Evolutionary conservation across 2,888 invertebrate genomes (phyloP).

Genomic region (Euclidia mi): DNA sequence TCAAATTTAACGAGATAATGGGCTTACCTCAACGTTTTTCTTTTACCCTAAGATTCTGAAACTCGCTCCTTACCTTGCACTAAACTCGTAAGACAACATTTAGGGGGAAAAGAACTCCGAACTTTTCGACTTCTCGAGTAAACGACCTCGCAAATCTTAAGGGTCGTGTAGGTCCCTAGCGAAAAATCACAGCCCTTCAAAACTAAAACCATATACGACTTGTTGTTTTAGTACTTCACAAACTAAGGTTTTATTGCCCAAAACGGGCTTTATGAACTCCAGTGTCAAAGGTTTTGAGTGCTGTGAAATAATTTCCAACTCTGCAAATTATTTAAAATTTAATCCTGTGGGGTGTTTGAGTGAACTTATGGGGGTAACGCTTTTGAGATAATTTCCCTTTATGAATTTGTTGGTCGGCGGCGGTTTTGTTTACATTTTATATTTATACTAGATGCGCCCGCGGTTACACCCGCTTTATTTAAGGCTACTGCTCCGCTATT

Average conservation of each 20-base stretch:
- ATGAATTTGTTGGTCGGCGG: too few species aligned
- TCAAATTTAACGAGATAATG: slow-evolving; percentile 7
- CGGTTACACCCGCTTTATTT: too few species aligned
- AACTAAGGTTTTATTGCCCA: slow-evolving; percentile 28
- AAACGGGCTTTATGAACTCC: slow-evolving; percentile 15
- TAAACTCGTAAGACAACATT: slow-evolving; percentile 25
- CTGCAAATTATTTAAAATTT: neutral
- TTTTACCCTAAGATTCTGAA: slow-evolving; percentile 6
- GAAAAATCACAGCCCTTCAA: slow-evolving; percentile 27
- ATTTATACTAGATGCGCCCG: too few species aligned
- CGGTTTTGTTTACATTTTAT: too few species aligned
- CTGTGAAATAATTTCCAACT: slow-evolving; percentile 4
- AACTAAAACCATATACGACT: slow-evolving; percentile 22
- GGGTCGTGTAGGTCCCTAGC: slow-evolving; percentile 18
- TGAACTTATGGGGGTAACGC: neutral
- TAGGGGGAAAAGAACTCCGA: slow-evolving; percentile 18
- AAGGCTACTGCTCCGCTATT: too few species aligned
- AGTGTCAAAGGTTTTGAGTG: slow-evolving; percentile 11
- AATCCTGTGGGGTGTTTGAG: neutral
- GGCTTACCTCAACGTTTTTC: slow-evolving; percentile 11
- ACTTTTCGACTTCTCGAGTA: slow-evolving; percentile 16
- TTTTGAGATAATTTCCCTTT: too few species aligned
- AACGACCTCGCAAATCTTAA: slow-evolving; percentile 22
- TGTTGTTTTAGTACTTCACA: slow-evolving; percentile 22
- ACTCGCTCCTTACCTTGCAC: slow-evolving; percentile 9